A percentile compares a stretch with the other conserved stretches of the same genome.
Evolutionary conservation across 92 coral and sea anemone species (phyloP).

Genomic region (Pocillopora grandis): DNA sequence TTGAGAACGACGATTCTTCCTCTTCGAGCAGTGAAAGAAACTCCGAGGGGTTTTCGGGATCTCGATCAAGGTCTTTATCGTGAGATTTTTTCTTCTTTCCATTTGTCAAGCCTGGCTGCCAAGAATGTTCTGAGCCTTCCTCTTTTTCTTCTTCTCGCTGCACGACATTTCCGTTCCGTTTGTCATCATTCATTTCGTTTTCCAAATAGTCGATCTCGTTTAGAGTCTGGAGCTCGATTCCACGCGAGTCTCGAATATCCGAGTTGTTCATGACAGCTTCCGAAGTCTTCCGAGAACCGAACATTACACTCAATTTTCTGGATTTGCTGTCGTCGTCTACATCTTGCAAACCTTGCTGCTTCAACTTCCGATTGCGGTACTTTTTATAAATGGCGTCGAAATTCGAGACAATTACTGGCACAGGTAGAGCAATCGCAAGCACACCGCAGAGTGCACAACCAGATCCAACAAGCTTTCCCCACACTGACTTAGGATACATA

Average conservation of each 20-base stretch:
- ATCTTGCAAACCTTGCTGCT: constrained; percentile 59
- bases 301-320: constrained; percentile 47
- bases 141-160: constrained; percentile 32
- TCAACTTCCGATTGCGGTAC: constrained; percentile 79
- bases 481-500: constrained; percentile 86
- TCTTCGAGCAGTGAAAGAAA: constrained; percentile 30
- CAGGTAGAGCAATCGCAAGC: constrained; percentile 93
- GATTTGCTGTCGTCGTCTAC: constrained; percentile 20
- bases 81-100: constrained; percentile 7
- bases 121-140: constrained; percentile 4
- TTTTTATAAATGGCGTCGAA: constrained; percentile 91
- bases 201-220: constrained; percentile 1
- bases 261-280: constrained; percentile 5
- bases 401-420: constrained; percentile 95
- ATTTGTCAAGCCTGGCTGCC: background rate
- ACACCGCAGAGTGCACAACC: constrained; percentile 95
- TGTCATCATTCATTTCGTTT: constrained; percentile 32
- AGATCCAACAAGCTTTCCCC: constrained; percentile 94
- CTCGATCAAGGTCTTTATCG: background rate
- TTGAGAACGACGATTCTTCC: constrained; percentile 6
- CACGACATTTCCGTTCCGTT: constrained; percentile 46
- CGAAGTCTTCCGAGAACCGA: constrained; percentile 29
- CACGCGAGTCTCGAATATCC: background rate
- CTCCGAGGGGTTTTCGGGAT: constrained; percentile 32
- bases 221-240: constrained; percentile 12